Evolutionary conservation across 2,888 invertebrate species (phyloP).

Genomic region (Siphonodentalium dalli): DNA sequence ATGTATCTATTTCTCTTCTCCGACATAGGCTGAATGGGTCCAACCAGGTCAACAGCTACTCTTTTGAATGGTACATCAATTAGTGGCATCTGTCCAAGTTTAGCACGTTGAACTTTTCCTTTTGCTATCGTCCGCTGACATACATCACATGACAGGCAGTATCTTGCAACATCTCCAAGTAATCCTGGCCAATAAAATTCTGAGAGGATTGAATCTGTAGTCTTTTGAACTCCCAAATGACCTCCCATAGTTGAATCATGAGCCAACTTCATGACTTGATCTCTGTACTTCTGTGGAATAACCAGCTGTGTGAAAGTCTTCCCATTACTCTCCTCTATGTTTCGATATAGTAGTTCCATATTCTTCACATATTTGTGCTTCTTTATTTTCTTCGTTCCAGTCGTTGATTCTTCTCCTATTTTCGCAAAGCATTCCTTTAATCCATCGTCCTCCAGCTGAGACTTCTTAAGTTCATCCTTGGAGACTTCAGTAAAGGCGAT

Average conservation of each 20-base stretch:
- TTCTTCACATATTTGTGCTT: too few species aligned
- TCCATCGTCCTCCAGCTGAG: slow-evolving; percentile 7
- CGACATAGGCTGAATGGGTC: slow-evolving; percentile 27
- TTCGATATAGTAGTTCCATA: background rate
- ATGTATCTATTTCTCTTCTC: slow-evolving; percentile 31
- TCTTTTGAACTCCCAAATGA: slow-evolving; percentile 20
- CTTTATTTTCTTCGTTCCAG: slow-evolving; percentile 1
- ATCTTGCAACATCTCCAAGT: slow-evolving; percentile 9
- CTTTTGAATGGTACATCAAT: slow-evolving; percentile 25
- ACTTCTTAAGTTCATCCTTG: slow-evolving; percentile 5
- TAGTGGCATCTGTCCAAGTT: slow-evolving; percentile 14
- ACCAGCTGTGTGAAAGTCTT: background rate
- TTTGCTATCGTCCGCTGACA: slow-evolving; percentile 17
- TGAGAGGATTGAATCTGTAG: slow-evolving; percentile 1
- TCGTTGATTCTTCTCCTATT: background rate
- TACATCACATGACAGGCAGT: slow-evolving; percentile 18
- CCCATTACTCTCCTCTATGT: too few species aligned
- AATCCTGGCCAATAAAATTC: slow-evolving; percentile 22
- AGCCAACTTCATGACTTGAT: slow-evolving; percentile 7
- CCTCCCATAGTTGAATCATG: slow-evolving; percentile 16
- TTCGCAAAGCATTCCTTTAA: background rate
- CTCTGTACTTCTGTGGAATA: slow-evolving; percentile 5
- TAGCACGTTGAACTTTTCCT: slow-evolving; percentile 8
- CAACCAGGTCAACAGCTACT: slow-evolving; percentile 28
- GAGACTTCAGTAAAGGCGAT: background rate